Percentiles rank a stretch among this genome's conserved stretches.
Conservation (phyloP, 2,113 vertebrate genomes). For the Bettongia penicillata region DNA sequence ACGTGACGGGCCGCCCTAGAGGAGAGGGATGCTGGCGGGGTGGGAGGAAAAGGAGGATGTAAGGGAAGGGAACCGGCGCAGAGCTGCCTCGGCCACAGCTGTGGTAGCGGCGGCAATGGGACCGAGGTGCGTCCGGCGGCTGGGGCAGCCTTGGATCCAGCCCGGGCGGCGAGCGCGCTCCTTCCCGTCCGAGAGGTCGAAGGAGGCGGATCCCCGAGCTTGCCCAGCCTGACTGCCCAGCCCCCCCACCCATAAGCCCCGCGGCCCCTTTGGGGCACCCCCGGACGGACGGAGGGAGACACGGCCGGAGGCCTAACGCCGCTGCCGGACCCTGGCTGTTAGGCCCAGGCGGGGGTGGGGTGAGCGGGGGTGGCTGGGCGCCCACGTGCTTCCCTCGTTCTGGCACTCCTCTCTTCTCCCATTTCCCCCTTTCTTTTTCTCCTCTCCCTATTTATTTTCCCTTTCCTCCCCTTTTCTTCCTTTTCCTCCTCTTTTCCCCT, state of each 20-base stretch:
- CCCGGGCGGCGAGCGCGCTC: too few species aligned
- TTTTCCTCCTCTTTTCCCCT: not conserved
- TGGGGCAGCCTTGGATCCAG: not conserved
- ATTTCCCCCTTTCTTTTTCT: too few species aligned
- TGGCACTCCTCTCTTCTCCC: not conserved
- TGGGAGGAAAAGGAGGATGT: conserved; percentile 8
- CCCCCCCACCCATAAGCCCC: not conserved
- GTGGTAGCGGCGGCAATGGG: conserved; percentile 37
- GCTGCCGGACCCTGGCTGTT: not conserved
- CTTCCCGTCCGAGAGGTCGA: too few species aligned
- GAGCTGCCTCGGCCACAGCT: conserved; percentile 68
- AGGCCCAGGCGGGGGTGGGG: not conserved
- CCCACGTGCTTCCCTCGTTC: conserved; percentile 12
- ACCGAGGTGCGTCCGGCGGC: conserved; percentile 55
- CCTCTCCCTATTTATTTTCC: not conserved
- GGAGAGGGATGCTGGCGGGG: not conserved
- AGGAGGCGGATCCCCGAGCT: not conserved
- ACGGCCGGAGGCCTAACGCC: too few species aligned
- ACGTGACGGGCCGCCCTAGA: conserved; percentile 53
- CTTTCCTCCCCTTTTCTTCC: too few species aligned
- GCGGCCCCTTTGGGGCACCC: not conserved
- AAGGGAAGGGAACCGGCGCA: not conserved
- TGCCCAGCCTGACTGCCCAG: not conserved
- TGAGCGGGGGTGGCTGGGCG: conserved; percentile 1
- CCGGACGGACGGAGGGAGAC: too few species aligned